These are phyloP conservation scores for Xyrauchen texanus DNA, from an alignment of 2,113 vertebrate species.

Conservation along the genomic window DNA sequence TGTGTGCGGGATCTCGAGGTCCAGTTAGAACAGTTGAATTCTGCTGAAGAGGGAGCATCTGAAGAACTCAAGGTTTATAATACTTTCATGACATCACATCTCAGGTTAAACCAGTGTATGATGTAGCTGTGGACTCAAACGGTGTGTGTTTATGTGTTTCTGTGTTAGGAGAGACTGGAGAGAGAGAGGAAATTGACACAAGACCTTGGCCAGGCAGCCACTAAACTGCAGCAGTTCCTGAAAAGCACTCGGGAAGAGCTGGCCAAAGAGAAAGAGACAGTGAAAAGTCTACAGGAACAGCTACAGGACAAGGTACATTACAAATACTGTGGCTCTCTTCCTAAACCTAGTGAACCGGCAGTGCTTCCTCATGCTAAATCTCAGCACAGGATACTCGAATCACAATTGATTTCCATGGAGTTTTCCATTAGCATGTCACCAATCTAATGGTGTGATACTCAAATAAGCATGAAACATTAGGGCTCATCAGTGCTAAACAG, in stretches of 20 bases:
- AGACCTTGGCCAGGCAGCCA: constrained; percentile 75
- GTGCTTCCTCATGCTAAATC: too few species aligned
- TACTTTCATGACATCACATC: background rate
- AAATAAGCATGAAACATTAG: too few species aligned
- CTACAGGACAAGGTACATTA: constrained; percentile 59
- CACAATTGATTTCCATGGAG: too few species aligned
- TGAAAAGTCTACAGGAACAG: constrained; percentile 74
- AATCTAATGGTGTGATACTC: too few species aligned
- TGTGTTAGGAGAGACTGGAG: constrained; percentile 78
- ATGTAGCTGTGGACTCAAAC: background rate
- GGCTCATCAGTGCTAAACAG: too few species aligned
- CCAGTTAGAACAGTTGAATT: constrained; percentile 77
- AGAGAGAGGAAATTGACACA: constrained; percentile 82
- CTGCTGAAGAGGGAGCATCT: constrained; percentile 53
- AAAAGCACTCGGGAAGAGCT: constrained; percentile 80
- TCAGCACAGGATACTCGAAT: too few species aligned
- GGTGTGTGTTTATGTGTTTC: constrained; percentile 8
- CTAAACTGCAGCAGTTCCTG: constrained; percentile 79
- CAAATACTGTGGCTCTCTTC: background rate
- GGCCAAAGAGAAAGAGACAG: constrained; percentile 73
- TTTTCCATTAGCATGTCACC: too few species aligned
- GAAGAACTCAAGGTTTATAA: constrained; percentile 76
- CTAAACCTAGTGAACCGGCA: too few species aligned
- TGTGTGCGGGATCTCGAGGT: constrained; percentile 68
- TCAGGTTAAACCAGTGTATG: background rate